A percentile compares a stretch with the other conserved stretches of the same genome.
These are phyloP conservation scores for Embidobia sp. DNA, from an alignment of 2,888 invertebrate genomes.

Conservation along the genomic window DNA sequence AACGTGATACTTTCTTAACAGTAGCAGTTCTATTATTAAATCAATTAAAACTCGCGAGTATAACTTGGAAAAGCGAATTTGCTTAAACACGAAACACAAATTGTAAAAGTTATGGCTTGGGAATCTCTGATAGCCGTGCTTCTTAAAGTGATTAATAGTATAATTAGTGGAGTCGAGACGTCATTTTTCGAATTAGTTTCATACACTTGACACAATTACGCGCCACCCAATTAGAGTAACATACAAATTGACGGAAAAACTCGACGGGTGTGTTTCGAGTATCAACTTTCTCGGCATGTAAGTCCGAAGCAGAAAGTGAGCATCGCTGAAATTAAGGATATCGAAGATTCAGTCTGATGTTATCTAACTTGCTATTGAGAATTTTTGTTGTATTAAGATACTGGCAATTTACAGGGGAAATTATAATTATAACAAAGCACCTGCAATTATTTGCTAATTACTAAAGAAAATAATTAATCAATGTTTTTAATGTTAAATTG, in stretches of 20 bases:
- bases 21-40: constrained; percentile 1
- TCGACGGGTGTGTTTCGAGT: constrained; percentile 15
- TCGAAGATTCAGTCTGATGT: neutral
- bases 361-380: too few relatives aligned
- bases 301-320: neutral
- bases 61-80: constrained; percentile 25
- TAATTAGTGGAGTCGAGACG: constrained; percentile 25
- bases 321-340: too few relatives aligned
- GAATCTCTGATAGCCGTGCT: constrained; percentile 16
- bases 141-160: constrained; percentile 31
- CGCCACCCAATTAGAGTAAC: constrained; percentile 16
- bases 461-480: too few relatives aligned
- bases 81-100: constrained; percentile 32
- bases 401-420: too few relatives aligned
- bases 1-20: constrained; percentile 21
- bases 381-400: too few relatives aligned
- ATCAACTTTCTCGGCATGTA: constrained; percentile 25
- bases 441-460: too few relatives aligned
- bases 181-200: constrained; percentile 33
- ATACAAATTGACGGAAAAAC: constrained; percentile 22
- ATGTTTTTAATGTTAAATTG: too few relatives aligned
- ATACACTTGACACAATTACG: constrained; percentile 21
- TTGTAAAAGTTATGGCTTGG: constrained; percentile 26
- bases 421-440: too few relatives aligned
- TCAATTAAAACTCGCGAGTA: constrained; percentile 2